These are phyloP conservation scores for Isurus oxyrinchus DNA, from an alignment of 2,113 vertebrate genomes.

Conservation along the genomic window DNA sequence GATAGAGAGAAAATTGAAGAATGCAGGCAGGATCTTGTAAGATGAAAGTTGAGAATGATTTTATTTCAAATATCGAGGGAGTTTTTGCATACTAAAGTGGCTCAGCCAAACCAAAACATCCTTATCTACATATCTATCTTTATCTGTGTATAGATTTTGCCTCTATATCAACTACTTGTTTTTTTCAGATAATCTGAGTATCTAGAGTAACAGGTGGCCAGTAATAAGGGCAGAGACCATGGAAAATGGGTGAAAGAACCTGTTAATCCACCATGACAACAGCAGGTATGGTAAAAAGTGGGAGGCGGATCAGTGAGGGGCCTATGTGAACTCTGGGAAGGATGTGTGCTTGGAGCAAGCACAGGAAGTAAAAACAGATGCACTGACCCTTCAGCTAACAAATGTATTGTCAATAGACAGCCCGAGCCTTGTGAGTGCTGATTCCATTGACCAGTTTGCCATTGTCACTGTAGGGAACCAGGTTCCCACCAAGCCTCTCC, in stretches of 20 bases:
- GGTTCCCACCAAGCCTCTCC: conserved; percentile 28
- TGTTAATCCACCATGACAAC: conserved; percentile 31
- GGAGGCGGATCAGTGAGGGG: background rate
- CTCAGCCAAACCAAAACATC: conserved; percentile 9
- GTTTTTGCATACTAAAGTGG: background rate
- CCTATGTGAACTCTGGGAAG: conserved; percentile 26
- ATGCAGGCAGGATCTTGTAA: background rate
- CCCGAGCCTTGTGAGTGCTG: background rate
- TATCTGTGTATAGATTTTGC: background rate
- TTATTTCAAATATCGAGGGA: conserved; percentile 8
- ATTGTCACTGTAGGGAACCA: conserved; percentile 3
- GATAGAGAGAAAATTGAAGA: background rate
- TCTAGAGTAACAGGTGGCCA: conserved; percentile 26
- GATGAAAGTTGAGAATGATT: background rate
- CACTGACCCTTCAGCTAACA: conserved; percentile 28
- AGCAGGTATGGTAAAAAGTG: conserved; percentile 20
- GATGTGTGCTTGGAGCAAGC: background rate
- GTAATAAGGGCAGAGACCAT: conserved; percentile 26
- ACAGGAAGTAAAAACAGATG: conserved; percentile 35
- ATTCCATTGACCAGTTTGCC: conserved; percentile 25
- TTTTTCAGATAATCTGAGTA: conserved; percentile 22
- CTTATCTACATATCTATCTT: conserved; percentile 12
- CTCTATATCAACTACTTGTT: conserved; percentile 10
- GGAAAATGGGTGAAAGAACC: conserved; percentile 23
- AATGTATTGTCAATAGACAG: conserved; percentile 28